phyloP scores from a whole-genome alignment of 1,140 invertebrate genomes.

The Heterodera carotae region DNA sequence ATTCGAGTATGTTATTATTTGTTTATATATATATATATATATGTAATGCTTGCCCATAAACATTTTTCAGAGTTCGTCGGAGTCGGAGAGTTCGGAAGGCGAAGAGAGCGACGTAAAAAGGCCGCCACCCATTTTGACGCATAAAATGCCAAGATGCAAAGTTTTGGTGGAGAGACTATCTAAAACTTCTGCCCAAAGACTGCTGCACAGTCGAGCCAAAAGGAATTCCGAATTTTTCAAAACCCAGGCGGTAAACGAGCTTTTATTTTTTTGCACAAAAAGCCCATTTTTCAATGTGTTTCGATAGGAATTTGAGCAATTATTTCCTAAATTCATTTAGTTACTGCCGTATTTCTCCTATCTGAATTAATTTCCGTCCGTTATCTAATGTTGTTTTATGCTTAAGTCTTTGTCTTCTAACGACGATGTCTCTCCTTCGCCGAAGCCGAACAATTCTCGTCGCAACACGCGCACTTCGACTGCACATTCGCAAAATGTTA shows the following conservation, averaged over 20 bases:
- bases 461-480: not conserved
- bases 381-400: too few species aligned
- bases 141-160: not conserved
- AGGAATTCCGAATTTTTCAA: not conserved
- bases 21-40: not conserved
- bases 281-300: too few species aligned
- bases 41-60: too few species aligned
- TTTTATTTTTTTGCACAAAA: too few species aligned
- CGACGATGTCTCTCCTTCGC: too few species aligned
- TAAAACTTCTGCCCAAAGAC: not conserved
- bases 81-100: not conserved
- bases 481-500: not conserved
- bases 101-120: not conserved
- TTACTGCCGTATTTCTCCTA: too few species aligned
- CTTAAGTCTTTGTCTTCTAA: too few species aligned
- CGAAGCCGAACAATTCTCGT: not conserved
- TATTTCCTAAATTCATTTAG: too few species aligned
- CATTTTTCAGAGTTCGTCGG: not conserved
- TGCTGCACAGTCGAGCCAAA: not conserved
- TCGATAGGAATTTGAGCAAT: too few species aligned
- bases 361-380: too few species aligned
- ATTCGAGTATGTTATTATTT: not conserved
- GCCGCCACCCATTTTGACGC: not conserved
- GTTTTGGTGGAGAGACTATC: not conserved
- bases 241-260: too few species aligned